These are phyloP conservation scores for Notodonta dromedarius DNA, from an alignment of 2,888 invertebrate species.

Conservation along the genomic window DNA sequence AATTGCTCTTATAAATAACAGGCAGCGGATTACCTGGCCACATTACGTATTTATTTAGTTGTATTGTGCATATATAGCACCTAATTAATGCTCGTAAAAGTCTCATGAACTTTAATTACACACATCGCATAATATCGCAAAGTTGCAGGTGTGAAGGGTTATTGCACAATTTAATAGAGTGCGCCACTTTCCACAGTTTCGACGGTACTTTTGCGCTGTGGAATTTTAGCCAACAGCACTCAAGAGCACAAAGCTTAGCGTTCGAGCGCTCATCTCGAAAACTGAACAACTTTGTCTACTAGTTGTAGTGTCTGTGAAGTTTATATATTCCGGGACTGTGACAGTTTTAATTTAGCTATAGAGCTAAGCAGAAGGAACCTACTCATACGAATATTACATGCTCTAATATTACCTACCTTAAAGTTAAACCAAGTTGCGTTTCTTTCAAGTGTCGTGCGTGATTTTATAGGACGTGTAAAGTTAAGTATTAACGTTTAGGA, in stretches of 20 bases:
- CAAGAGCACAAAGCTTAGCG: not conserved
- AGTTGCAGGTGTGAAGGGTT: not conserved
- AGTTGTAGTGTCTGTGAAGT: no score
- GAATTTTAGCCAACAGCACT: not conserved
- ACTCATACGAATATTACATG: no score
- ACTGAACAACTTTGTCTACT: not conserved
- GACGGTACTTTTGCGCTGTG: not conserved
- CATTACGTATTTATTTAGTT: no score
- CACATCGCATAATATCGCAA: not conserved
- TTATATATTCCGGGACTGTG: not conserved
- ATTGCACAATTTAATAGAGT: not conserved
- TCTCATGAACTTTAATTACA: not conserved
- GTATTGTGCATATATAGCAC: no score
- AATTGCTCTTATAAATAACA: no score
- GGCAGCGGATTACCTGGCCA: no score
- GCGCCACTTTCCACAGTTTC: not conserved
- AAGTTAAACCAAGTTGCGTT: no score
- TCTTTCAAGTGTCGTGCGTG: no score
- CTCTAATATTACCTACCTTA: no score
- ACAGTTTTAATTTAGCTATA: not conserved
- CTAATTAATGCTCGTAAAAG: not conserved
- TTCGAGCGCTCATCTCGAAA: slow-evolving; percentile 1
- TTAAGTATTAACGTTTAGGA: no score
- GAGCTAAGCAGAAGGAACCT: no score
- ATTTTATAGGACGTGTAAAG: no score